These are phyloP conservation scores for Nowickia ferox DNA, from an alignment of 2,888 invertebrate genomes.

Conservation along the genomic window DNA sequence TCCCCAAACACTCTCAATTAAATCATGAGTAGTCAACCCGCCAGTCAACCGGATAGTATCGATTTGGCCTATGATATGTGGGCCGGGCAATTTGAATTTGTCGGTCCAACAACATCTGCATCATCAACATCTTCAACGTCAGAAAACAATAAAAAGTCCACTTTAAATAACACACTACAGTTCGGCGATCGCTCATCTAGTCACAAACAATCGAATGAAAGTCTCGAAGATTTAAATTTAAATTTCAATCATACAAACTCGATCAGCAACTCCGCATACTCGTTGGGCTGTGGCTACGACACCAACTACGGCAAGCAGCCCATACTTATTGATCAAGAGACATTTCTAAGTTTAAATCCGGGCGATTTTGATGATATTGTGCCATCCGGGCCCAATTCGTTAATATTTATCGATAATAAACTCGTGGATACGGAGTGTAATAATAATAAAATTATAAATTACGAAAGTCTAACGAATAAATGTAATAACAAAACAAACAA, in stretches of 20 bases:
- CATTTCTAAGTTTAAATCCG: conserved; percentile 83
- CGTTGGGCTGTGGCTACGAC: conserved; percentile 74
- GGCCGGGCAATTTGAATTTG: conserved; percentile 94
- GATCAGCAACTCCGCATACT: conserved; percentile 76
- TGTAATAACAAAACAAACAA: conserved; percentile 81
- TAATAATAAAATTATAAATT: conserved; percentile 79
- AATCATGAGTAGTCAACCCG: conserved; percentile 82
- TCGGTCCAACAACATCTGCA: conserved; percentile 84
- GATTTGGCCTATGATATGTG: conserved; percentile 94
- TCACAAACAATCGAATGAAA: conserved; percentile 79
- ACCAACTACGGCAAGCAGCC: conserved; percentile 80
- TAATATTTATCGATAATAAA: conserved; percentile 82
- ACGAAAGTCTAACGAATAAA: conserved; percentile 81
- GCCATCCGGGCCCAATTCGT: conserved; percentile 81
- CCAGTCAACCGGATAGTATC: conserved; percentile 85
- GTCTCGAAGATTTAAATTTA: conserved; percentile 82
- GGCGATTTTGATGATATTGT: conserved; percentile 82
- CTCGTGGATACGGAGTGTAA: conserved; percentile 74
- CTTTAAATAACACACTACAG: conserved; percentile 74
- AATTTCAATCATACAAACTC: conserved; percentile 78
- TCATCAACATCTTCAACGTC: conserved; percentile 77
- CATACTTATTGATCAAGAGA: conserved; percentile 82
- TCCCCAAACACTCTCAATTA: conserved; percentile 39
- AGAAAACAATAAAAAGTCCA: conserved; percentile 72
- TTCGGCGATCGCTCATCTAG: conserved; percentile 79